Base-by-base conservation (phyloP, 92 coral and sea anemone species). In the Parazoanthus darwini region DNA sequence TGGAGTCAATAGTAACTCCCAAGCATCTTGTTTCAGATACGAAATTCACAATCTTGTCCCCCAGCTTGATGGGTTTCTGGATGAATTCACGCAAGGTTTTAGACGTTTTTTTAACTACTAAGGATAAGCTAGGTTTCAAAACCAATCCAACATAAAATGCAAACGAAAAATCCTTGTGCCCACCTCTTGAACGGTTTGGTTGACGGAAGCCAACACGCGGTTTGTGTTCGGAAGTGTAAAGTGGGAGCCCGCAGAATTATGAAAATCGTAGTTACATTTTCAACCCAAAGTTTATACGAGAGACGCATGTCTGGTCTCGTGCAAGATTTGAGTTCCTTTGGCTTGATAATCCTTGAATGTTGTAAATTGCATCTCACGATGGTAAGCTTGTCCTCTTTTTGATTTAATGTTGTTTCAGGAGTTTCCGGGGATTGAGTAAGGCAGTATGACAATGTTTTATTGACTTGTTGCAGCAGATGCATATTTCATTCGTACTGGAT, bases 111-210 rank as follows among this genome's bases (percentile, higher is more conserved):
- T 23, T 37, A 70, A 70, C 37, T 70, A 16, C 75, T 70, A 70
- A 70, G 36, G 75, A 70, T 70, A 70, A 70, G 36, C 75, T 29
- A 23, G 75, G 75, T 70, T 70, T 70, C 75, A 70, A 70, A 70
- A 70, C 75, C 75, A 70, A 70, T 70, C 75, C 75, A n/a, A 70
- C 75, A 25, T 70, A 25, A 70, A 70, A 70, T 70, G 75, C 75
- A 70, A 70, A 70, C 35, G 36, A 70, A 70, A 65, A 65, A 65
- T 65, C 71, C 23, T 0, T 65, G 71, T 65, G 71, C 71, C 71
- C 18, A 25, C 18, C 23, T 10, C 23, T 65, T 65, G 18, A 65
- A 65, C 8, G 51, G 51, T 46, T 46, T 46, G 51, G 7, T 46
- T 46, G 8, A 46, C 51, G 51, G 51, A 46, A 46, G 51, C 51